Conservation (phyloP, 2,113 vertebrate species). For the Caranx melampygus region DNA sequence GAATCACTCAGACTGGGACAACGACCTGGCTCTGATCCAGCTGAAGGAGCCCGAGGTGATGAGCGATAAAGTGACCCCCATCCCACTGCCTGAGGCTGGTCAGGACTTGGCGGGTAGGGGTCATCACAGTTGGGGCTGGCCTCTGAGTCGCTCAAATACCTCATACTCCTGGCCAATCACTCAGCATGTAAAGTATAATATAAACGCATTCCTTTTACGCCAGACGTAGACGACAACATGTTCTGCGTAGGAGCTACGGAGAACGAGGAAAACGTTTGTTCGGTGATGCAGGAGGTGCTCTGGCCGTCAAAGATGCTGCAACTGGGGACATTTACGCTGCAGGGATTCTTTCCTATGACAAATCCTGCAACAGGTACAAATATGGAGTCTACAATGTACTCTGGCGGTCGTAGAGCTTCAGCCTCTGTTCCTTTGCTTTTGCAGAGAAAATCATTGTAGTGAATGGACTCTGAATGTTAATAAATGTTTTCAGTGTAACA, state of each 20-base stretch:
- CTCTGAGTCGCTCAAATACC: slow-evolving; percentile 74
- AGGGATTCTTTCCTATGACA: slow-evolving; percentile 85
- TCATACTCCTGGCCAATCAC: slow-evolving; percentile 69
- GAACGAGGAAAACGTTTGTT: slow-evolving; percentile 82
- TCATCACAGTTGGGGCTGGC: slow-evolving; percentile 85
- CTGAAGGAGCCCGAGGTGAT: slow-evolving; percentile 82
- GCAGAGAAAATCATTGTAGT: not conserved
- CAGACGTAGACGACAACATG: slow-evolving; percentile 75
- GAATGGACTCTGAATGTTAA: not conserved
- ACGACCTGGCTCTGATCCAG: slow-evolving; percentile 87
- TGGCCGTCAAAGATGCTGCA: slow-evolving; percentile 70
- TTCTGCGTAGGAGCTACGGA: slow-evolving; percentile 78
- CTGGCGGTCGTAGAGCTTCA: slow-evolving; percentile 18
- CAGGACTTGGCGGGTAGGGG: slow-evolving; percentile 67
- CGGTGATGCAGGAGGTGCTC: slow-evolving; percentile 83
- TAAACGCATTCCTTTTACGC: fast-evolving
- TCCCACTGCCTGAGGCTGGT: slow-evolving; percentile 83
- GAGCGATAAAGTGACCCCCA: slow-evolving; percentile 79
- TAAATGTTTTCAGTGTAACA: not conserved
- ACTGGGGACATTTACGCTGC: slow-evolving; percentile 74
- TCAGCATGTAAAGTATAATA: slow-evolving; percentile 68
- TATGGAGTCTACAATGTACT: slow-evolving; percentile 64
- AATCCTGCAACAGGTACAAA: slow-evolving; percentile 65
- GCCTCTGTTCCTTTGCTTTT: not conserved
- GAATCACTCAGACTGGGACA: slow-evolving; percentile 63